These are phyloP conservation scores for Diceros bicornis DNA, from an alignment of 2,797 vertebrate species.

Conservation along the genomic window DNA sequence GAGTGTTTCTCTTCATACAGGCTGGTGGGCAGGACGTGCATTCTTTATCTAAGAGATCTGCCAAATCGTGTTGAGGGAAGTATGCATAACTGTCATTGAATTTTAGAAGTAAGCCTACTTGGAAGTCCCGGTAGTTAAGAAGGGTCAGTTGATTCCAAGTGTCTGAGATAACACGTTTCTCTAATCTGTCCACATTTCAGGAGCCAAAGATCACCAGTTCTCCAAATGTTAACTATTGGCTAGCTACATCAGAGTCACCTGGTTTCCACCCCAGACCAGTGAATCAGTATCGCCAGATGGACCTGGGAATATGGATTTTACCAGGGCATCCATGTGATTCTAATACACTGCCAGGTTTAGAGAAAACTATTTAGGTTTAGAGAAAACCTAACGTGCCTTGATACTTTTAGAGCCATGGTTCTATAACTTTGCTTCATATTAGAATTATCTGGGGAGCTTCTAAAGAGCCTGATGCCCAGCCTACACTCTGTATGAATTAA, in stretches of 20 bases:
- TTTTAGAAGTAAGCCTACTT: background rate
- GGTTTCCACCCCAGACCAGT: background rate
- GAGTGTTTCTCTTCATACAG: background rate
- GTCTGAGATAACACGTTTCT: background rate
- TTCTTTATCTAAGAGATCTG: background rate
- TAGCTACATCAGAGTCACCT: fast-evolving
- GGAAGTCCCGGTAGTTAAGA: background rate
- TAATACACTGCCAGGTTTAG: background rate
- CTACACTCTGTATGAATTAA: background rate
- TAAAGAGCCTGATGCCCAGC: background rate
- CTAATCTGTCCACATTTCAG: background rate
- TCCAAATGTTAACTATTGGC: background rate
- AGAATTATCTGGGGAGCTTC: background rate
- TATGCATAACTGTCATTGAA: fast-evolving
- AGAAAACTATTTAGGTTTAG: background rate
- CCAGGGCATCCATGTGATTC: too few species aligned
- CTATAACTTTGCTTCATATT: background rate
- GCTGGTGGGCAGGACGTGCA: fast-evolving
- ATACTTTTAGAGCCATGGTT: background rate
- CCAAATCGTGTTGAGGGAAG: background rate
- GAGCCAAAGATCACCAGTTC: background rate
- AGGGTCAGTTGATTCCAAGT: background rate
- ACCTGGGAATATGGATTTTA: background rate
- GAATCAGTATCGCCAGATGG: fast-evolving
- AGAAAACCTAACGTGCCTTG: background rate